Percentiles rank a stretch among this genome's conserved stretches.
phyloP scores from a whole-genome alignment of 2,113 vertebrate genomes.

The Cottus gobio region DNA sequence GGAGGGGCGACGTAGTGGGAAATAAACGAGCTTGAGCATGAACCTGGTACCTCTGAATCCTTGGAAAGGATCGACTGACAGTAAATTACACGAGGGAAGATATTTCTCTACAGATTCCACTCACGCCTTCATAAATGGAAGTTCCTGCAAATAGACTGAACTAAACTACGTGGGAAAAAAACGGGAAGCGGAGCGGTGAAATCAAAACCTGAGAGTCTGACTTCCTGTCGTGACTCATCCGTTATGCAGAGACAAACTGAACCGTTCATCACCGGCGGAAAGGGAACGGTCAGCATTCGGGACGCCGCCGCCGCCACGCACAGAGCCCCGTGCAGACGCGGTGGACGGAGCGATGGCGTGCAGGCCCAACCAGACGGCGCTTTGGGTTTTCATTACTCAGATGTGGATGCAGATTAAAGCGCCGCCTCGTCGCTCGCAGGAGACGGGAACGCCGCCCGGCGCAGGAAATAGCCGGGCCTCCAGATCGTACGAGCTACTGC shows the following conservation, averaged over 20 bases:
- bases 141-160: background rate
- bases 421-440: too few relatives aligned
- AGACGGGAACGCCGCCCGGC: constrained; percentile 22
- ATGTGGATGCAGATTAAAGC: constrained; percentile 55
- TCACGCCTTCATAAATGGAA: background rate
- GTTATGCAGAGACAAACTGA: constrained; percentile 11
- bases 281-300: constrained; percentile 38
- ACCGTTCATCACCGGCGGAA: constrained; percentile 19
- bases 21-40: constrained; percentile 1
- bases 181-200: too few relatives aligned
- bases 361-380: constrained; percentile 12
- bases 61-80: too few relatives aligned
- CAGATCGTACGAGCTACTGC: constrained; percentile 37
- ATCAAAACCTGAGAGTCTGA: background rate
- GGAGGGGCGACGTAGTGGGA: too few relatives aligned
- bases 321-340: background rate
- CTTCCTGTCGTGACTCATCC: background rate
- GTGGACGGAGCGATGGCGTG: constrained; percentile 24
- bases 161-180: background rate
- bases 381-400: constrained; percentile 52
- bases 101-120: background rate
- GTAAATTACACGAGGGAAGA: background rate
- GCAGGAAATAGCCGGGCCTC: constrained; percentile 62
- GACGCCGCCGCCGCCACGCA: background rate
- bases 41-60: too few relatives aligned